Base-by-base conservation (phyloP, 2,113 vertebrate species). In the Caretta caretta region DNA sequence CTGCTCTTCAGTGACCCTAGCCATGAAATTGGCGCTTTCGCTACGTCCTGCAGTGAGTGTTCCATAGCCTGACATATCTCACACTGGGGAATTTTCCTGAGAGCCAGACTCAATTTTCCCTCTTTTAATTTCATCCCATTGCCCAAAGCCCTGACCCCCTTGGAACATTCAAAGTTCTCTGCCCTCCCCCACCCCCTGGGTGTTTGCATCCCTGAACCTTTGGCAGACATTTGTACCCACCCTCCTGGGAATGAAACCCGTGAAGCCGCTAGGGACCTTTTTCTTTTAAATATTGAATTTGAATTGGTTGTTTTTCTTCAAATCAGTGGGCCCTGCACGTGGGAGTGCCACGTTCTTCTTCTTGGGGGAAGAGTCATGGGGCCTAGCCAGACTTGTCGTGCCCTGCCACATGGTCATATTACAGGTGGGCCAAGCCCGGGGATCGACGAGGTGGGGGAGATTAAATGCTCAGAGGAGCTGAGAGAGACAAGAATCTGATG, bases 1-100 rank as follows among this genome's bases (percentile, higher is more conserved):
- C 1, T 2, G 0, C 50, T 88, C 17, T 48, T 14, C 48, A 27
- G 2, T 4, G 27, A 25, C 80, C 20, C 5, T 42, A 53, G 31
- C 1, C 0, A 1, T 42, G 38, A 42, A 42, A 42, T 4, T 57
- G 38, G 5, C 17, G 49, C 4, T 81, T 92, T 1, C 0, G 1
- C 5, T 42, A 31, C 13, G 90, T 14, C 86, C 29, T 3, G 0
- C 6, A 5, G 3, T 4, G 35, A 86, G 11, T 51, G 54, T 54
- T 87, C 6, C 48, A 6, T 16, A 31, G 31, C 35, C 35, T 69
- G 62, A 17, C 14, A 65, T 29, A 17, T 93, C 65, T 22, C 89
- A 31, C 48, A 80, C 12, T 27, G n/a, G 31, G n/a, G 69, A 86
- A 19, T 89, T 8, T 9, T 49, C 53, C 46, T 69, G 22, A 1